These are phyloP conservation scores for Drosophila greeni DNA, from an alignment of 2,888 invertebrate genomes.

Conservation along the genomic window DNA sequence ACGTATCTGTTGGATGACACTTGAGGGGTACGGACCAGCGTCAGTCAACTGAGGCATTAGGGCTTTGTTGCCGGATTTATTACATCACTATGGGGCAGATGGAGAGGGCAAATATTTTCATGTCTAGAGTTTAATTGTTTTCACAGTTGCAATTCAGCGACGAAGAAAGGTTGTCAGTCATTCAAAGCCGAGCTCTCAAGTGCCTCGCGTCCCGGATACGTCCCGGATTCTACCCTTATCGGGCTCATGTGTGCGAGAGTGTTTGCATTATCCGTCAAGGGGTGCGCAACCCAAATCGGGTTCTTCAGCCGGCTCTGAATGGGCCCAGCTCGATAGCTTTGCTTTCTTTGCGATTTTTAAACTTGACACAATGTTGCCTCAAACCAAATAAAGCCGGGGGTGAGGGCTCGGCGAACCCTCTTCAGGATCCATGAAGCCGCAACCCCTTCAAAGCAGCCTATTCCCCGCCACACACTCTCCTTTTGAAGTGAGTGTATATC, in stretches of 20 bases:
- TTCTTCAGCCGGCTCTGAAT: slow-evolving; percentile 46
- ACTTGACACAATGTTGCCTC: slow-evolving; percentile 72
- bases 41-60: slow-evolving; percentile 59
- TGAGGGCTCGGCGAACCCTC: slow-evolving; percentile 44
- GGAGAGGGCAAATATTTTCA: slow-evolving; percentile 61
- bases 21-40: slow-evolving; percentile 46
- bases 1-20: slow-evolving; percentile 61
- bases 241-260: slow-evolving; percentile 55
- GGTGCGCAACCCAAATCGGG: slow-evolving; percentile 55
- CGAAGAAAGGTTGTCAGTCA: slow-evolving; percentile 53
- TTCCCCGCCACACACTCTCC: slow-evolving; percentile 18
- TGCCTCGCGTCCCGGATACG: slow-evolving; percentile 47
- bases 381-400: slow-evolving; percentile 28
- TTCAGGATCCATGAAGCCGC: slow-evolving; percentile 64
- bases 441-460: slow-evolving; percentile 22
- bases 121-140: slow-evolving; percentile 69
- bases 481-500: slow-evolving; percentile 73
- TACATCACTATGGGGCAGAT: slow-evolving; percentile 51
- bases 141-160: slow-evolving; percentile 63
- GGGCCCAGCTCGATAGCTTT: slow-evolving; percentile 40
- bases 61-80: slow-evolving; percentile 74
- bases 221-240: slow-evolving; percentile 49
- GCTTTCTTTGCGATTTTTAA: slow-evolving; percentile 55
- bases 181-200: slow-evolving; percentile 64
- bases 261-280: slow-evolving; percentile 53